These are phyloP conservation scores for Telenomus remus DNA, from an alignment of 1,140 invertebrate species.

Conservation along the genomic window DNA sequence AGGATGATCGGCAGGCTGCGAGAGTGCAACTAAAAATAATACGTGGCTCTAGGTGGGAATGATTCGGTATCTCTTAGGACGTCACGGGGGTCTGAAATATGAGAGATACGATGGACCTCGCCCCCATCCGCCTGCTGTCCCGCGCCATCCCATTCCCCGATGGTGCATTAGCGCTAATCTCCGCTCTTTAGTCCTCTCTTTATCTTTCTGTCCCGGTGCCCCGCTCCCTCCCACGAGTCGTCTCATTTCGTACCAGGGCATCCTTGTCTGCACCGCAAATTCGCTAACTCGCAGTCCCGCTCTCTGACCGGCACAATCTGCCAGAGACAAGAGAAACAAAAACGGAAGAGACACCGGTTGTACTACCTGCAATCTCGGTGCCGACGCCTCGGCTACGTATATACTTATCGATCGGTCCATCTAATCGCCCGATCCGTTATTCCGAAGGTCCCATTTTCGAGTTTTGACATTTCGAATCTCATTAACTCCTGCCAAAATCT, in stretches of 20 bases:
- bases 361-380: conserved; percentile 37
- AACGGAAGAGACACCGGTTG: conserved; percentile 19
- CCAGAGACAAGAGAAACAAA: conserved; percentile 29
- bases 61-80: conserved; percentile 74
- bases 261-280: conserved; percentile 14
- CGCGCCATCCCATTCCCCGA: conserved; percentile 68
- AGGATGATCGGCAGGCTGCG: conserved; percentile 32
- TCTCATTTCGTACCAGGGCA: conserved; percentile 27
- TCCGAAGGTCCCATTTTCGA: conserved; percentile 62
- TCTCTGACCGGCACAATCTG: conserved; percentile 36
- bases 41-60: conserved; percentile 70
- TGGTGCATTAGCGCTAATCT: conserved; percentile 77
- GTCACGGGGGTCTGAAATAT: conserved; percentile 75
- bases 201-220: conserved; percentile 66
- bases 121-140: conserved; percentile 55
- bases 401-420: conserved; percentile 64
- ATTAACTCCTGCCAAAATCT: conserved; percentile 72
- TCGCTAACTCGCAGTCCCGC: conserved; percentile 21
- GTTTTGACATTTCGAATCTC: conserved; percentile 76
- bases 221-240: conserved; percentile 28
- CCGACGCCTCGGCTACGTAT: conserved; percentile 37
- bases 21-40: conserved; percentile 68
- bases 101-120: conserved; percentile 75
- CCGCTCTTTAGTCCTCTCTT: conserved; percentile 75
- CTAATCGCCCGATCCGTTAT: conserved; percentile 74